Percentiles rank a stretch among this genome's conserved stretches.
These are phyloP conservation scores for Polyommatus iphigenia DNA, from an alignment of 2,888 invertebrate genomes.

Conservation along the genomic window DNA sequence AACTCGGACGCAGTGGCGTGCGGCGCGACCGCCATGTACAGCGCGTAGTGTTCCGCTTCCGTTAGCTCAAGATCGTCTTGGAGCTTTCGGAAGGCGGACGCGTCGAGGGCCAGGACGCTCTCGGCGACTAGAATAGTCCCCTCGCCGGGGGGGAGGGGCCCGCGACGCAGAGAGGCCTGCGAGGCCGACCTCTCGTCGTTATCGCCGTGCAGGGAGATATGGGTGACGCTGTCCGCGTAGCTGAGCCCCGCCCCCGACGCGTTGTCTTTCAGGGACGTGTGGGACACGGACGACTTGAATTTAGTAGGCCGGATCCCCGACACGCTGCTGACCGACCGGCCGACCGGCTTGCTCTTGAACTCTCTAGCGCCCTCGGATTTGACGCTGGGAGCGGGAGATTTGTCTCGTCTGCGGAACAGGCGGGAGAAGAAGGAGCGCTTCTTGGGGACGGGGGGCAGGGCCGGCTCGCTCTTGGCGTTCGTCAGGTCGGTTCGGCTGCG, in stretches of 20 bases:
- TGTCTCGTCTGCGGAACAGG: constrained; percentile 67
- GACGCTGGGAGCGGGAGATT: constrained; percentile 71
- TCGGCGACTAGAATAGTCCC: constrained; percentile 82
- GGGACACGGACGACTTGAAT: constrained; percentile 67
- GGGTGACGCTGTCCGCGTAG: constrained; percentile 81
- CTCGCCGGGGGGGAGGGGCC: constrained; percentile 74
- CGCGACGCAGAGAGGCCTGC: constrained; percentile 54
- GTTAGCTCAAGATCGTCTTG: constrained; percentile 85
- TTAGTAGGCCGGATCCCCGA: constrained; percentile 80
- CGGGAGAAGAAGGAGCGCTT: constrained; percentile 75
- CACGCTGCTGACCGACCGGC: constrained; percentile 81
- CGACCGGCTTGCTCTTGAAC: constrained; percentile 68
- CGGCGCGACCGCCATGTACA: constrained; percentile 92
- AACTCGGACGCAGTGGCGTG: constrained; percentile 93
- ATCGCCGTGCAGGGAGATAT: constrained; percentile 84
- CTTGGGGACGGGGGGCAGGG: constrained; percentile 65
- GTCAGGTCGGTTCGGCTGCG: constrained; percentile 50
- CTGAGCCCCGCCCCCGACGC: constrained; percentile 66
- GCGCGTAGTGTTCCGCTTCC: constrained; percentile 92
- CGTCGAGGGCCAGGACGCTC: constrained; percentile 72
- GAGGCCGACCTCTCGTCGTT: constrained; percentile 61
- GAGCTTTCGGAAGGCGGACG: constrained; percentile 62
- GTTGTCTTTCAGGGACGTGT: constrained; percentile 68
- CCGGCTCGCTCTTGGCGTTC: constrained; percentile 66
- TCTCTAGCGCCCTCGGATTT: constrained; percentile 61